A percentile compares a stretch with the other conserved stretches of the same genome.
These are phyloP conservation scores for Pseudopodoces humilis DNA, from an alignment of 2,113 vertebrate species.

Conservation along the genomic window DNA sequence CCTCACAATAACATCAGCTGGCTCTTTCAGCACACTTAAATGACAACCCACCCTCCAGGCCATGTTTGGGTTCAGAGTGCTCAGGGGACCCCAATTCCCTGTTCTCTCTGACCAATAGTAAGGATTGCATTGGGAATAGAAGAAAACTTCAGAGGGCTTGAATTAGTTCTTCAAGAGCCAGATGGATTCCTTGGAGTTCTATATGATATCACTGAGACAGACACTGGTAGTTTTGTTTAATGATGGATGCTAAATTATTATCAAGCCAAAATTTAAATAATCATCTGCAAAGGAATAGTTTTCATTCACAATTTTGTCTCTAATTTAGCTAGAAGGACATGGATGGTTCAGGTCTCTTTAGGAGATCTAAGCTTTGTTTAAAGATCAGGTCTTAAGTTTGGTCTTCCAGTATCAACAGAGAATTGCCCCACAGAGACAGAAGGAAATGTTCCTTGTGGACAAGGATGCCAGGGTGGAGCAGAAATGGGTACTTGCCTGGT, in stretches of 20 bases:
- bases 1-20: not conserved
- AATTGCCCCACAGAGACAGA: not conserved
- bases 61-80: not conserved
- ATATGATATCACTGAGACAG: accelerated
- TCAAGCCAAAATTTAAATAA: not conserved
- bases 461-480: not conserved
- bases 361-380: not conserved
- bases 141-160: not conserved
- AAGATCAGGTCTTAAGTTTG: not conserved
- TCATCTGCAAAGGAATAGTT: not conserved
- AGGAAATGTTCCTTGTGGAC: not conserved
- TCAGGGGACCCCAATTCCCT: not conserved
- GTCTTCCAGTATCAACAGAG: not conserved
- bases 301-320: not conserved
- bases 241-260: not conserved
- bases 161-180: not conserved
- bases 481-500: not conserved
- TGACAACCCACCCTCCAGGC: not conserved
- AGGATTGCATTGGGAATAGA: not conserved
- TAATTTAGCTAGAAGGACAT: not conserved
- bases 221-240: not conserved
- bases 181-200: not conserved
- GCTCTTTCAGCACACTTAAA: too few species aligned
- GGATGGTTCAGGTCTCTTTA: not conserved
- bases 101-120: not conserved